These are phyloP conservation scores for Hepsetus odoe DNA, from an alignment of 2,113 vertebrate species.

Conservation along the genomic window DNA sequence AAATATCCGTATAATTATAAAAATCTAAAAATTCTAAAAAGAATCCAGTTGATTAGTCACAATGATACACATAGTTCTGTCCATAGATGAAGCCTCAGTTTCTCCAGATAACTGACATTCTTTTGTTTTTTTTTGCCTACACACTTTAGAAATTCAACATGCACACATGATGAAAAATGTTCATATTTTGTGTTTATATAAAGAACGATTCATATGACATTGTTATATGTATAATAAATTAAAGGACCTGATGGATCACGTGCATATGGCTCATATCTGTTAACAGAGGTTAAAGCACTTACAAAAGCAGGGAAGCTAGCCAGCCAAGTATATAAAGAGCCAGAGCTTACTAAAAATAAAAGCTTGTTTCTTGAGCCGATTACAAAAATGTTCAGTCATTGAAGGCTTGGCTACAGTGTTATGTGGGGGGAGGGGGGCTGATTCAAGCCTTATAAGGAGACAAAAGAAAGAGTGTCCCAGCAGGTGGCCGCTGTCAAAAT, in stretches of 20 bases:
- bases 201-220: not conserved
- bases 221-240: not conserved
- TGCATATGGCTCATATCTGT: not conserved
- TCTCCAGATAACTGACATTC: too few species aligned
- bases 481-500: not conserved
- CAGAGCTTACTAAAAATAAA: not conserved
- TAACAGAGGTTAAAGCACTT: not conserved
- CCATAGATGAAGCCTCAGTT: too few species aligned
- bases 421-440: constrained; percentile 54
- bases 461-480: constrained; percentile 41
- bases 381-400: constrained; percentile 45
- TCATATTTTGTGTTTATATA: not conserved
- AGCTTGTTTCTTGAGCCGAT: not conserved
- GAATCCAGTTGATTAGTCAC: too few species aligned
- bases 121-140: too few species aligned
- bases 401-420: constrained; percentile 28
- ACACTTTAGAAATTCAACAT: not conserved
- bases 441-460: constrained; percentile 71
- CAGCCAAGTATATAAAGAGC: not conserved
- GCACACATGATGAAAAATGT: not conserved
- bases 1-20: too few species aligned
- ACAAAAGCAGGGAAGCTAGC: not conserved
- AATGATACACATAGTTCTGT: too few species aligned
- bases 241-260: not conserved
- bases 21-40: too few species aligned